A percentile compares a stretch with the other conserved stretches of the same genome.
Evolutionary conservation across 2,888 invertebrate genomes (phyloP).

Genomic region (Pedicia rivosa): DNA sequence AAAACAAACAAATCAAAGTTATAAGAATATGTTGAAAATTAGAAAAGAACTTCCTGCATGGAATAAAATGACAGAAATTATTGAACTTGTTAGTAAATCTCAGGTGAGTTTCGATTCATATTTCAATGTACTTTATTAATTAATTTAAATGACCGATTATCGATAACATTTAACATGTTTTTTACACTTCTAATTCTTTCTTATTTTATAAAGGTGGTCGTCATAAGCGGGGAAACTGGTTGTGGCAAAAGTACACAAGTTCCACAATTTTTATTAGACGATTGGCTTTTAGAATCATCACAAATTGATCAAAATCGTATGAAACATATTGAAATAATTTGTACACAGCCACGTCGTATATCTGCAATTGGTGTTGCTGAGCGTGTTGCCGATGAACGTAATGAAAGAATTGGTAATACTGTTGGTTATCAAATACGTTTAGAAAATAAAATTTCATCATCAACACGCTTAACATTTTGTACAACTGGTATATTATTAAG

Average conservation of each 20-base stretch:
- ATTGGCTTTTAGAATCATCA: constrained; percentile 45
- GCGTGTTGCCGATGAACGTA: constrained; percentile 72
- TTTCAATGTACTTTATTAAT: no score
- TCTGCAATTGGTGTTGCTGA: constrained; percentile 89
- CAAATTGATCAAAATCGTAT: constrained; percentile 32
- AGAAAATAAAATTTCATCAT: constrained; percentile 58
- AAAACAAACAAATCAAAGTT: constrained; percentile 42
- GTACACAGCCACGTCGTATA: constrained; percentile 82
- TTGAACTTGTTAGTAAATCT: constrained; percentile 44
- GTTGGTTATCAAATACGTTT: constrained; percentile 58
- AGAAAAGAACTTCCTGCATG: constrained; percentile 58
- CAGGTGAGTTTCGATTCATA: constrained; percentile 33
- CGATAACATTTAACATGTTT: no score
- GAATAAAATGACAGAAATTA: constrained; percentile 48
- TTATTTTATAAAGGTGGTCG: no score
- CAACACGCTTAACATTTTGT: constrained; percentile 77
- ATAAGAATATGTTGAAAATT: constrained; percentile 44
- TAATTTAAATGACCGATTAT: no score
- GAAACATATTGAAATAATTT: constrained; percentile 67
- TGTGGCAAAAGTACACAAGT: constrained; percentile 79
- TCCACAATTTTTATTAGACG: constrained; percentile 86
- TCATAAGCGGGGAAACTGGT: constrained; percentile 72
- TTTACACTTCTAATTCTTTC: background rate
- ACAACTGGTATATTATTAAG: constrained; percentile 84
- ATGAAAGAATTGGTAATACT: constrained; percentile 39